Evolutionary conservation across 2,113 vertebrate species (phyloP), one percentile per base, ranked within the genome.

Genomic region (Vulpes vulpes): DNA sequence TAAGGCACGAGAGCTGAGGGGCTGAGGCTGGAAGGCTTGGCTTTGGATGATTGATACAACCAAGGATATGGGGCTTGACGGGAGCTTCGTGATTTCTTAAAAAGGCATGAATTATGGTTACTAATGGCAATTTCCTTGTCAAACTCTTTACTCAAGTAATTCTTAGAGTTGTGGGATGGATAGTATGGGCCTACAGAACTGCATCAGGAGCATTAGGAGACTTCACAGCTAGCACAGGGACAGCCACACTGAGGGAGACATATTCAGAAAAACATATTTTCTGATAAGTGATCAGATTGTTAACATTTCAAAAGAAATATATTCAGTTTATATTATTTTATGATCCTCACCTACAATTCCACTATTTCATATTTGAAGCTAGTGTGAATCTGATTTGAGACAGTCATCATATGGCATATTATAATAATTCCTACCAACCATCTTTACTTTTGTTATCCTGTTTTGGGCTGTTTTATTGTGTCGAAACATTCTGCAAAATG

Each of bases 361-460:
- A 86, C 9, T 49, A 62, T 76, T 83, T 95, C 62, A 20, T 51
- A 43, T 86, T 65, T 74, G n/a, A 91, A 95, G 22, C 32, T 71
- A 89, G 91, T 59, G 11, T 11, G 83, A 69, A 35, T 88, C 11
- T 64, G 35, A 83, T 57, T 62, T 79, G 80, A 79, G 30, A 32
- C 22, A 49, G 73, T 86, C 73, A 90, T 87, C 17, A 8, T 17
- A 35, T 51, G 11, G 23, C 30, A 35, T 15, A 1, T 20, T 80
- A 53, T 78, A 67, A 32, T 76, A 81, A 92, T 90, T 96, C 73
- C 16, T 93, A 9, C 25, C 38, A 14, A 11, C 11, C 27, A 49
- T 35, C 22, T 93, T 71, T 30, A 32, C 20, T 90, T 96, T 53
- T 19, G 9, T 30, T 51, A 53, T 2, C 4, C 35, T 53, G 6